phyloP scores from a whole-genome alignment of 2,888 invertebrate genomes.

The Drosophila antonietae region DNA sequence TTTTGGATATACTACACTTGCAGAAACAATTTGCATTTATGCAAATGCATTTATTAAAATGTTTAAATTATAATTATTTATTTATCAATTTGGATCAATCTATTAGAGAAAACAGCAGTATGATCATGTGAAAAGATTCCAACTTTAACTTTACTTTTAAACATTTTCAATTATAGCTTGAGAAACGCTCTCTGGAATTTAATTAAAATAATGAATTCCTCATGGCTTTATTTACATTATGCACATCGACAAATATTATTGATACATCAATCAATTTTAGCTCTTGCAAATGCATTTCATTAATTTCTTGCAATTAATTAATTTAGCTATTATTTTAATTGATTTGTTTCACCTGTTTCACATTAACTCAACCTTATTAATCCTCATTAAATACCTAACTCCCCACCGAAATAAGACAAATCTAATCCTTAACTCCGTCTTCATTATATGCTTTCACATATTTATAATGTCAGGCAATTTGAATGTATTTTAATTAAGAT shows the following conservation, averaged over 20 bases:
- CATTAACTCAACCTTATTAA: not conserved
- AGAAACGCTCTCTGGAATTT: not conserved
- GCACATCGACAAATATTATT: not conserved
- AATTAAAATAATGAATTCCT: too few species aligned
- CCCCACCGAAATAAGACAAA: too few species aligned
- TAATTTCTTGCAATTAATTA: not conserved
- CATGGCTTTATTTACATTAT: not conserved
- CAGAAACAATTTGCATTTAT: too few species aligned
- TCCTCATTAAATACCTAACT: not conserved
- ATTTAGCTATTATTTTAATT: not conserved
- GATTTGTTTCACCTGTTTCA: not conserved
- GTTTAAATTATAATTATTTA: too few species aligned
- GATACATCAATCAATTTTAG: not conserved
- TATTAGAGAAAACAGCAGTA: too few species aligned
- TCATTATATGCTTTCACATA: not conserved
- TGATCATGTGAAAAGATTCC: too few species aligned
- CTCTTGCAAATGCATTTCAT: not conserved
- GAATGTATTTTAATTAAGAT: constrained; percentile 13
- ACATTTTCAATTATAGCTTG: not conserved
- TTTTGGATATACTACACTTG: too few species aligned
- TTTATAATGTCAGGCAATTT: not conserved
- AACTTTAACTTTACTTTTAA: too few species aligned
- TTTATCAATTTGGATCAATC: too few species aligned
- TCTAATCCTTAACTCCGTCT: not conserved
- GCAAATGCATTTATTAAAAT: too few species aligned